phyloP scores from a whole-genome alignment of 1,140 invertebrate species.

The Ruditapes philippinarum region DNA sequence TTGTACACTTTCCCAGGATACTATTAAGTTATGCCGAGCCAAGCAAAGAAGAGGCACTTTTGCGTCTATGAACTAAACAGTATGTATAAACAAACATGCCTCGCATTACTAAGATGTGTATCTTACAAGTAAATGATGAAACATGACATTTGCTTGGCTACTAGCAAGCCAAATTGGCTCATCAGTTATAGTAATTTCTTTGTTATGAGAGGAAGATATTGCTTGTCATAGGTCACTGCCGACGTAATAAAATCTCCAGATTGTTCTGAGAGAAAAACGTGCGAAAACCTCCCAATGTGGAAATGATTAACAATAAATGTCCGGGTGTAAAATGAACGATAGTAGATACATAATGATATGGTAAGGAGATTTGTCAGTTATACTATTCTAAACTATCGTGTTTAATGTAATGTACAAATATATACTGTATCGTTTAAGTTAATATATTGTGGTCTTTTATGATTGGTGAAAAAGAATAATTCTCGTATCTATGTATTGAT shows the following conservation, averaged over 20 bases:
- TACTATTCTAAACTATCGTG: neutral
- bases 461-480: too few relatives aligned
- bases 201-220: slow-evolving; percentile 7
- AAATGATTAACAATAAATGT: neutral
- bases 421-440: too few relatives aligned
- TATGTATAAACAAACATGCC: slow-evolving; percentile 23
- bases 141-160: slow-evolving; percentile 22
- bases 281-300: neutral
- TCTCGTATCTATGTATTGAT: too few relatives aligned
- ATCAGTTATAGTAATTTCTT: slow-evolving; percentile 14
- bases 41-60: neutral
- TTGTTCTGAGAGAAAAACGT: neutral
- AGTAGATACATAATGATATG: neutral
- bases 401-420: too few relatives aligned
- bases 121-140: slow-evolving; percentile 9
- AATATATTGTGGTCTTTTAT: too few relatives aligned
- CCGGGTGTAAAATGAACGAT: neutral
- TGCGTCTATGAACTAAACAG: neutral
- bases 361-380: neutral
- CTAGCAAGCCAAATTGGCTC: slow-evolving; percentile 2
- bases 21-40: neutral
- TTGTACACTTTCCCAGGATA: too few relatives aligned
- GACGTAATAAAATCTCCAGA: neutral
- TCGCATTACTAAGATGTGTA: slow-evolving; percentile 16
- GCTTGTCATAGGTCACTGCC: slow-evolving; percentile 12